Evolutionary conservation across 2,888 invertebrate genomes (phyloP).

Genomic region (Perithous albicinctus): DNA sequence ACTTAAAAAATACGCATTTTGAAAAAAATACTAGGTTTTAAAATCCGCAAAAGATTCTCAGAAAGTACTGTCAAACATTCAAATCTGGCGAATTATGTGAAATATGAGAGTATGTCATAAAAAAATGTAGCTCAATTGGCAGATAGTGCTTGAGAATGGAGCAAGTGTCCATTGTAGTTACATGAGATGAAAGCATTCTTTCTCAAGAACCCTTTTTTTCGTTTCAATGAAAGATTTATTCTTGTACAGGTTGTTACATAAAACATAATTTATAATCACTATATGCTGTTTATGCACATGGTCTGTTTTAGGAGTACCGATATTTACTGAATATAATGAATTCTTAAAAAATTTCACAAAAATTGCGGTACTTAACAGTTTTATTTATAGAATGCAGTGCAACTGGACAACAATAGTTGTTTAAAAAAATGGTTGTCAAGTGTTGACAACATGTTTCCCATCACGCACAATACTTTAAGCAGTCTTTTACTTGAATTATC

Average conservation of each 20-base stretch:
- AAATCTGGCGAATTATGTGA: no score
- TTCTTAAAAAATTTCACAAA: slow-evolving; percentile 41
- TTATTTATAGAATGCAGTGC: slow-evolving; percentile 42
- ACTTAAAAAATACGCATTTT: no score
- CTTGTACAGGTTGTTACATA: slow-evolving; percentile 54
- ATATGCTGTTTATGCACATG: slow-evolving; percentile 45
- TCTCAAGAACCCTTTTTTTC: slow-evolving; percentile 4
- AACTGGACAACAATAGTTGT: slow-evolving; percentile 23
- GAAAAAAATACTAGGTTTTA: no score
- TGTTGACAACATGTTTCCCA: slow-evolving; percentile 43
- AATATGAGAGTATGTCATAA: no score
- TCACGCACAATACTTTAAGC: slow-evolving; percentile 62
- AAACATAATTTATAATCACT: slow-evolving; percentile 42
- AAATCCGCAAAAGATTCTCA: no score
- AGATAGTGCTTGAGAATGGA: no score
- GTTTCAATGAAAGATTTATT: slow-evolving; percentile 51
- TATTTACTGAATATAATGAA: slow-evolving; percentile 45
- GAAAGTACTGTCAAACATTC: no score
- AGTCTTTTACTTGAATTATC: slow-evolving; percentile 63
- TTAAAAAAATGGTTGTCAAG: slow-evolving; percentile 41
- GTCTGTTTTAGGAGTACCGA: slow-evolving; percentile 48
- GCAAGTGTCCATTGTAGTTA: no score
- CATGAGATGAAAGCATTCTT: neutral
- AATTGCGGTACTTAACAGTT: slow-evolving; percentile 37
- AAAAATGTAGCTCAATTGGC: no score